These are phyloP conservation scores for Lithobates pipiens DNA, from an alignment of 2,797 vertebrate species.

Conservation along the genomic window DNA sequence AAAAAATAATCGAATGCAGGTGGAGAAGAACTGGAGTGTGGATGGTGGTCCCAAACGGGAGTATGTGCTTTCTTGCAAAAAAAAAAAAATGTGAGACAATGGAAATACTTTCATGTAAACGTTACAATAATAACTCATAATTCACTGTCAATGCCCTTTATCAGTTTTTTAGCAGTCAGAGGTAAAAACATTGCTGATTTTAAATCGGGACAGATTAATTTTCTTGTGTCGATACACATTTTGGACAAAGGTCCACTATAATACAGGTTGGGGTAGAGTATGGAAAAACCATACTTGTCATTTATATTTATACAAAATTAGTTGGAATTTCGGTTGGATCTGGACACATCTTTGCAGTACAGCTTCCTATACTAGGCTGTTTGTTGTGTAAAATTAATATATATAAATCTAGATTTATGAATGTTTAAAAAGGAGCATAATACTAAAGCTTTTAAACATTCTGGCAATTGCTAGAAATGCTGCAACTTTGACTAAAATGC, in stretches of 20 bases:
- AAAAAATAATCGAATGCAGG: too few species aligned
- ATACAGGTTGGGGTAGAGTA: not conserved
- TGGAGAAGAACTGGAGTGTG: too few species aligned
- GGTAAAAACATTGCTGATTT: too few species aligned
- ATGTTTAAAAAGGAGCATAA: not conserved
- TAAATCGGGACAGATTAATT: too few species aligned
- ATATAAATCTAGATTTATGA: not conserved
- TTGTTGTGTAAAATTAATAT: not conserved
- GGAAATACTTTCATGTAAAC: too few species aligned
- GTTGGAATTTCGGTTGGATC: not conserved
- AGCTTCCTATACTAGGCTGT: not conserved
- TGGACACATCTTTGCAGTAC: not conserved
- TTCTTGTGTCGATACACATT: too few species aligned
- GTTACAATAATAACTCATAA: too few species aligned
- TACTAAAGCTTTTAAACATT: constrained; percentile 9
- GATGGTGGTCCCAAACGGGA: too few species aligned
- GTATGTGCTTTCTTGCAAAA: too few species aligned
- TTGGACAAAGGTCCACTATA: not conserved
- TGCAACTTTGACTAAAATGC: not conserved
- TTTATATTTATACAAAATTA: not conserved
- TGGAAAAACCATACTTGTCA: not conserved
- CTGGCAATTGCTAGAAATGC: not conserved
- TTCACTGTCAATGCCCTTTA: too few species aligned
- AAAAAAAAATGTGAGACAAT: too few species aligned
- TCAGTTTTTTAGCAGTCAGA: too few species aligned